Evolutionary conservation across 2,888 invertebrate species (phyloP).

Genomic region (Boloria selene): DNA sequence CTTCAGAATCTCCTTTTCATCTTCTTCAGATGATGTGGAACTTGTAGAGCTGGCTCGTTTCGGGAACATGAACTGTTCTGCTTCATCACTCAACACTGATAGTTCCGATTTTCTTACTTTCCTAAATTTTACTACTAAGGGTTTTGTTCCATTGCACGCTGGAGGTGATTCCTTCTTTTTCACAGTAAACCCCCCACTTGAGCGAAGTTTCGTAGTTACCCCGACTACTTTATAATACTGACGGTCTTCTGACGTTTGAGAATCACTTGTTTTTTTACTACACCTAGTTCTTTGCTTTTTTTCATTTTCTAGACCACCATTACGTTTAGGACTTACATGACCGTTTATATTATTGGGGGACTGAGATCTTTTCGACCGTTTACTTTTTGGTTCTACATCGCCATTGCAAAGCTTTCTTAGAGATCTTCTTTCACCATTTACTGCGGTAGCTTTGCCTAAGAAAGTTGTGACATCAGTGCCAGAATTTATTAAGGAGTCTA

Average conservation of each 20-base stretch:
- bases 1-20: slow-evolving; percentile 45
- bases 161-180: slow-evolving; percentile 65
- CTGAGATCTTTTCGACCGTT: slow-evolving; percentile 59
- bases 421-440: slow-evolving; percentile 67
- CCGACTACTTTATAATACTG: slow-evolving; percentile 89
- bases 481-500: slow-evolving; percentile 86
- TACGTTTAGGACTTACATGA: slow-evolving; percentile 58
- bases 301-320: slow-evolving; percentile 62
- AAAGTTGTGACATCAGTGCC: slow-evolving; percentile 87
- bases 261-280: slow-evolving; percentile 55
- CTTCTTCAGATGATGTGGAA: slow-evolving; percentile 78
- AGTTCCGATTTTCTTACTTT: slow-evolving; percentile 89
- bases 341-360: slow-evolving; percentile 62
- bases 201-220: slow-evolving; percentile 85
- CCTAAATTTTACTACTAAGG: slow-evolving; percentile 88
- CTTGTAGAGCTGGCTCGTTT: slow-evolving; percentile 83
- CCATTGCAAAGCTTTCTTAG: slow-evolving; percentile 71
- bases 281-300: slow-evolving; percentile 64
- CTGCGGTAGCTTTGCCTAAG: slow-evolving; percentile 81
- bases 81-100: slow-evolving; percentile 90
- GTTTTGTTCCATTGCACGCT: slow-evolving; percentile 79
- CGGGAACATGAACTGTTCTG: slow-evolving; percentile 93
- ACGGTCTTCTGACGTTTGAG: slow-evolving; percentile 54
- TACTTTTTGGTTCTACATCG: slow-evolving; percentile 54
- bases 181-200: slow-evolving; percentile 75